Conservation (phyloP, 2,797 vertebrate genomes). For the Forpus xanthops region DNA sequence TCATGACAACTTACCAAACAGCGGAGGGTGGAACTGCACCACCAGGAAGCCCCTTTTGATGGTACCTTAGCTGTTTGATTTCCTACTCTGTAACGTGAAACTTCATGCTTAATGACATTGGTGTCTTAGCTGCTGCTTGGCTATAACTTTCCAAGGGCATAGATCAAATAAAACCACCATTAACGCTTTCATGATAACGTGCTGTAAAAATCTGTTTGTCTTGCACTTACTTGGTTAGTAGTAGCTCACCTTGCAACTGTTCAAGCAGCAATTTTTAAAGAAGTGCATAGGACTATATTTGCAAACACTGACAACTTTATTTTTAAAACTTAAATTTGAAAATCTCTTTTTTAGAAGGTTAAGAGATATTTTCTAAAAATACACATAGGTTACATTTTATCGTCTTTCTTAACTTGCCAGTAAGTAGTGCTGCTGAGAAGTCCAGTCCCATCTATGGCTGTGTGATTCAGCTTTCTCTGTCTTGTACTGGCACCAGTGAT, state of each 20-base stretch:
- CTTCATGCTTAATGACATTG: background rate
- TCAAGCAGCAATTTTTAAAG: background rate
- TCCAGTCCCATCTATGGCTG: background rate
- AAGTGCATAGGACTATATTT: background rate
- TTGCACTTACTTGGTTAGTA: background rate
- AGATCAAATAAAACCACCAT: background rate
- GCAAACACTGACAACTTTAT: background rate
- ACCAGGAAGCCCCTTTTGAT: background rate
- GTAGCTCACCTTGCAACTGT: background rate
- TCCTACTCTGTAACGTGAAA: background rate
- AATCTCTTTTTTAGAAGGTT: background rate
- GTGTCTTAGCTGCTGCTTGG: background rate
- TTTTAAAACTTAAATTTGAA: background rate
- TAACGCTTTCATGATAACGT: background rate
- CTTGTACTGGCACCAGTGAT: background rate
- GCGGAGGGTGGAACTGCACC: background rate
- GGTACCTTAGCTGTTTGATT: background rate
- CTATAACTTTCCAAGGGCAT: background rate
- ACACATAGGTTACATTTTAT: slow-evolving; percentile 7
- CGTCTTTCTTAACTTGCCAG: slow-evolving; percentile 7
- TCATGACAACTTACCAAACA: background rate
- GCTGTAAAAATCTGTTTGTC: background rate
- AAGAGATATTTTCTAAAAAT: slow-evolving; percentile 22
- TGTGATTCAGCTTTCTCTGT: background rate
- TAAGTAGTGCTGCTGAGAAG: background rate